phyloP scores from a whole-genome alignment of 2,888 invertebrate species.

The Alitta virens region DNA sequence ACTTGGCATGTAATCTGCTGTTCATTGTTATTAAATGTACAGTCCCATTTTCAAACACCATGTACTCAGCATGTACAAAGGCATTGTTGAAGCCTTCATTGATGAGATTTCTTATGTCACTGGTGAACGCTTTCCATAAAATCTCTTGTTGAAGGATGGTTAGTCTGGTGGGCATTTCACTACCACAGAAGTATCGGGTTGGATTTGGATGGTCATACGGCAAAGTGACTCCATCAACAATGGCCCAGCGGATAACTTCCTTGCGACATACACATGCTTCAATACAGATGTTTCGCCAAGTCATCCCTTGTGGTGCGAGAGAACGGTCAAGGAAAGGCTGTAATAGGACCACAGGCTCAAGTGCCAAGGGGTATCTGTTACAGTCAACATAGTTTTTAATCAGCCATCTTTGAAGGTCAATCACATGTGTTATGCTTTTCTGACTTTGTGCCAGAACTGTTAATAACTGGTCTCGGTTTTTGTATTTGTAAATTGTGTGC shows the following conservation, averaged over 20 bases:
- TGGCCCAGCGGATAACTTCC: slow-evolving; percentile 18
- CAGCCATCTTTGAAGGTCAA: slow-evolving; percentile 14
- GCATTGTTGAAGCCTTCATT: slow-evolving; percentile 11
- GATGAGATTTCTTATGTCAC: slow-evolving; percentile 9
- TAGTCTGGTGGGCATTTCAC: slow-evolving; percentile 16
- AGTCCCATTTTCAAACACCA: slow-evolving; percentile 16
- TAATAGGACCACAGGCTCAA: slow-evolving; percentile 4
- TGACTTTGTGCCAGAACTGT: slow-evolving; percentile 1
- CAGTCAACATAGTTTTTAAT: slow-evolving; percentile 6
- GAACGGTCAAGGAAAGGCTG: slow-evolving; percentile 15
- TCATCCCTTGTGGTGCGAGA: neutral
- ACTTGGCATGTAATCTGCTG: slow-evolving; percentile 10
- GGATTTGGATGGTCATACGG: slow-evolving; percentile 7
- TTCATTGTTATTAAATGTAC: slow-evolving; percentile 16
- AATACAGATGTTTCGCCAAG: slow-evolving; percentile 12
- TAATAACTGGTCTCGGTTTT: slow-evolving; percentile 19
- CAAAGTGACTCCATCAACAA: slow-evolving; percentile 11
- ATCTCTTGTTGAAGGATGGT: slow-evolving; percentile 3
- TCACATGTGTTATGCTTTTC: slow-evolving; percentile 4
- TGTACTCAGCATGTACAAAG: slow-evolving; percentile 19
- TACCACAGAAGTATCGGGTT: slow-evolving; percentile 9
- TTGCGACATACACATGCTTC: slow-evolving; percentile 18
- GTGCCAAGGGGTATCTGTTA: slow-evolving; percentile 9
- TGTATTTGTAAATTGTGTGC: slow-evolving; percentile 9
- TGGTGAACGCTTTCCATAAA: slow-evolving; percentile 12